Evolutionary conservation across 2,797 vertebrate genomes (phyloP).

Genomic region (Dipus sagitta): DNA sequence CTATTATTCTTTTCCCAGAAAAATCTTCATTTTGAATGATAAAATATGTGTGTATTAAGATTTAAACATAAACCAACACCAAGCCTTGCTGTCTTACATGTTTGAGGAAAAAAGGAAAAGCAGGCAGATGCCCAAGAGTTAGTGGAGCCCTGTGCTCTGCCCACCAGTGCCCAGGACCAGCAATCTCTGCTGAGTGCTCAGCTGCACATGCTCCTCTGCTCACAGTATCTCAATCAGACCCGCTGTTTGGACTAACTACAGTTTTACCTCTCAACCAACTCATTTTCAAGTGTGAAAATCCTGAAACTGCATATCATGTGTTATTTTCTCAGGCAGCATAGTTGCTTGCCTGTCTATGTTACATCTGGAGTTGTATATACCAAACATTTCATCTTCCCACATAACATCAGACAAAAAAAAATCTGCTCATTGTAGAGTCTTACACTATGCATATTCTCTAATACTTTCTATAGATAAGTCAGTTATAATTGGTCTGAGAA

Average conservation of each 20-base stretch:
- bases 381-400: background rate
- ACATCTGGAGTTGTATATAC: background rate
- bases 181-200: background rate
- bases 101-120: background rate
- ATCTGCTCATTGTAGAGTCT: background rate
- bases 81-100: background rate
- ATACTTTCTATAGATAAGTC: background rate
- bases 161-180: background rate
- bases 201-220: background rate
- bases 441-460: background rate
- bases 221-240: background rate
- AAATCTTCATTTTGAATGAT: background rate
- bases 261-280: background rate
- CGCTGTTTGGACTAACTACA: background rate
- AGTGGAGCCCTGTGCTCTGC: background rate
- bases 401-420: background rate
- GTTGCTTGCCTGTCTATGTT: background rate
- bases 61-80: background rate
- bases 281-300: conserved; percentile 10
- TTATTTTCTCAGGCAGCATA: background rate
- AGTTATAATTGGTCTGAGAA: background rate
- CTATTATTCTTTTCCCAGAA: background rate
- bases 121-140: background rate
- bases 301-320: background rate
- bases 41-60: background rate